phyloP scores from a whole-genome alignment of 2,888 invertebrate genomes.

The Hydrotaea diabolus region DNA sequence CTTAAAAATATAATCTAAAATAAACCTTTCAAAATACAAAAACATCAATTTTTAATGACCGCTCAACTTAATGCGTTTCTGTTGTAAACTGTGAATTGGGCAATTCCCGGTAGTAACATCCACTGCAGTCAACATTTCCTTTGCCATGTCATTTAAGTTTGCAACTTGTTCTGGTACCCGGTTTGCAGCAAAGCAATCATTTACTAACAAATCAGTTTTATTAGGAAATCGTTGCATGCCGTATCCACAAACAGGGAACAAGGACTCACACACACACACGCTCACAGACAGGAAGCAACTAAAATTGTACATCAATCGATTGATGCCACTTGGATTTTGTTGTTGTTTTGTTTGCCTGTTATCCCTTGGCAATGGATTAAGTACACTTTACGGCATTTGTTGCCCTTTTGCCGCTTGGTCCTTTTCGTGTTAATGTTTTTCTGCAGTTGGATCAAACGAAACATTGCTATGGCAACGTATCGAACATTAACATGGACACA shows the following conservation, averaged over 20 bases:
- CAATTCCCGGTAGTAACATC: slow-evolving; percentile 38
- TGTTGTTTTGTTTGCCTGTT: not conserved
- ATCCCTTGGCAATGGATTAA: slow-evolving; percentile 51
- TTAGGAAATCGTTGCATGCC: slow-evolving; percentile 26
- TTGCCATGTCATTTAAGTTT: not conserved
- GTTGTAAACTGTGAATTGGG: slow-evolving; percentile 15
- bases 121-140: slow-evolving; percentile 42
- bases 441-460: slow-evolving; percentile 41
- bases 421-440: not conserved
- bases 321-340: not conserved
- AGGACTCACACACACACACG: not conserved
- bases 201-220: slow-evolving; percentile 34
- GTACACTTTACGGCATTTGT: slow-evolving; percentile 30
- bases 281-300: not conserved
- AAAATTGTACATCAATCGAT: slow-evolving; percentile 36
- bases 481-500: slow-evolving; percentile 1
- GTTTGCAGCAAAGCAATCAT: not conserved
- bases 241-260: not conserved
- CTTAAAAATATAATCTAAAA: no score
- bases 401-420: not conserved
- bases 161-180: not conserved
- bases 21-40: no score
- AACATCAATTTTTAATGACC: not conserved
- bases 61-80: slow-evolving; percentile 13
- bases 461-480: slow-evolving; percentile 15